These are phyloP conservation scores for Micromussa lordhowensis DNA, from an alignment of 92 coral and sea anemone species.

Conservation along the genomic window DNA sequence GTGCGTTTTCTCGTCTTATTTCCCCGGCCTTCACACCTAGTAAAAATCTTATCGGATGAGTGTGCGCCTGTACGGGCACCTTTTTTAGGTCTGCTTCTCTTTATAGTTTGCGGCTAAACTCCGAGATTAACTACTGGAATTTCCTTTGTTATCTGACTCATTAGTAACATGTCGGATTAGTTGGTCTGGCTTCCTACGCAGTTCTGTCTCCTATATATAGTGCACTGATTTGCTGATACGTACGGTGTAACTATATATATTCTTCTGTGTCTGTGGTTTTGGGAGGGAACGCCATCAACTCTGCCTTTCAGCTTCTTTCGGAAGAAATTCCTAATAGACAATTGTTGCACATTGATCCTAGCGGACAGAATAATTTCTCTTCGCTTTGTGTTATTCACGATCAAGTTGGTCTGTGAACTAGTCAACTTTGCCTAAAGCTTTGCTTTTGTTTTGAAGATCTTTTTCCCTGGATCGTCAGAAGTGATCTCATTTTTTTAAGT, in stretches of 20 bases:
- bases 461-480: too few species aligned
- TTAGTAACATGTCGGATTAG: background rate
- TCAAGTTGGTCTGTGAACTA: too few species aligned
- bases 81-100: background rate
- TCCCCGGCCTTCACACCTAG: background rate
- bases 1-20: background rate
- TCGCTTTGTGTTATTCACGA: too few species aligned
- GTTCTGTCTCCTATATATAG: background rate
- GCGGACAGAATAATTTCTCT: too few species aligned
- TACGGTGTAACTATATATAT: background rate
- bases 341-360: too few species aligned
- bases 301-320: background rate
- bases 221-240: background rate
- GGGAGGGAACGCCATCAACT: background rate
- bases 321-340: background rate
- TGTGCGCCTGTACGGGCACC: background rate
- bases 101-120: background rate
- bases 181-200: background rate
- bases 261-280: background rate
- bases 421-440: too few species aligned
- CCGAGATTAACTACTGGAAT: background rate
- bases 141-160: slow-evolving; percentile 1
- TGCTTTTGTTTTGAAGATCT: too few species aligned
- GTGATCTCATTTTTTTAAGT: too few species aligned
- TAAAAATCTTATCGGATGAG: background rate